These are phyloP conservation scores for Belgica antarctica DNA, from an alignment of 2,888 invertebrate genomes.

Conservation along the genomic window DNA sequence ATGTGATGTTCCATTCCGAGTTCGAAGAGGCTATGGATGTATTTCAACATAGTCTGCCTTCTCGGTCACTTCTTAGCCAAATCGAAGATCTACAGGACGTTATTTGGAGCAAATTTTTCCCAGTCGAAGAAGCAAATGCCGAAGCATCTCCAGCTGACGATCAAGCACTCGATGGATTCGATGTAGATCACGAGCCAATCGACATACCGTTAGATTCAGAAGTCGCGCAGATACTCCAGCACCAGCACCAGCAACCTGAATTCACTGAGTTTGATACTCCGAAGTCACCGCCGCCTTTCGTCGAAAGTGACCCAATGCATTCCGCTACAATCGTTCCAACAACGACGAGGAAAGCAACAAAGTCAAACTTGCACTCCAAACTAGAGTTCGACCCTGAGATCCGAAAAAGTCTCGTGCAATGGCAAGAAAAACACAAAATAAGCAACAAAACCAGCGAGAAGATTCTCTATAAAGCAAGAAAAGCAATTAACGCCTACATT, in stretches of 20 bases:
- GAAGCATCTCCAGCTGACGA: background rate
- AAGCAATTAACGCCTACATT: slow-evolving; percentile 15
- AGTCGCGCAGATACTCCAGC: background rate
- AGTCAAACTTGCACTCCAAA: background rate
- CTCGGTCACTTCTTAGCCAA: slow-evolving; percentile 1
- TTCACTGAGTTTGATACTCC: slow-evolving; percentile 14
- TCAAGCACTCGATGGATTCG: slow-evolving; percentile 11
- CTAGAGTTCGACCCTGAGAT: background rate
- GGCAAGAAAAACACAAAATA: slow-evolving; percentile 4
- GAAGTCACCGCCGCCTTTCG: background rate
- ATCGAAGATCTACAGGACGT: slow-evolving; percentile 29
- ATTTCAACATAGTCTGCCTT: too few species aligned
- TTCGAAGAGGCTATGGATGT: too few species aligned
- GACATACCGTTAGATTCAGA: slow-evolving; percentile 7
- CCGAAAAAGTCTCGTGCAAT: background rate
- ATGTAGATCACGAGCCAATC: slow-evolving; percentile 29
- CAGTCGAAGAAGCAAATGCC: background rate
- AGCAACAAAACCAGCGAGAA: background rate
- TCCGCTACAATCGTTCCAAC: background rate
- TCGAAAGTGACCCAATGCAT: background rate
- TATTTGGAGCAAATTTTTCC: background rate
- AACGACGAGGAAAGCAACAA: background rate
- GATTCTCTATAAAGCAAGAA: slow-evolving; percentile 15
- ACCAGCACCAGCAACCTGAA: background rate
- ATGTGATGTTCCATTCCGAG: too few species aligned